Conservation (phyloP, 2,888 invertebrate genomes). For the Cosmopolites sordidus region DNA sequence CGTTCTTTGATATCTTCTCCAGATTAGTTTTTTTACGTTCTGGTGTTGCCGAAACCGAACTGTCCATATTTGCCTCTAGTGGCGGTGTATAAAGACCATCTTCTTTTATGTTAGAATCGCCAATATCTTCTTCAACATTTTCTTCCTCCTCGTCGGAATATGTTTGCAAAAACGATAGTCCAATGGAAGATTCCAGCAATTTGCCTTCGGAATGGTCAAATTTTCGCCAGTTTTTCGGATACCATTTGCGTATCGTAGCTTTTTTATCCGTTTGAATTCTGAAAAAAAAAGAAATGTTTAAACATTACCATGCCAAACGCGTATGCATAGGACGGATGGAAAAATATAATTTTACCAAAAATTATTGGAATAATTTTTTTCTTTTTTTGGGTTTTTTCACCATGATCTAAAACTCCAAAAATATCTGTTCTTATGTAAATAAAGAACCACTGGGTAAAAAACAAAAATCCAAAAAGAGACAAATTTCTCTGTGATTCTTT, state of each 20-base stretch:
- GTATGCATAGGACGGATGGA: no score
- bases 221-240: constrained; percentile 36
- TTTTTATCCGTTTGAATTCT: constrained; percentile 14
- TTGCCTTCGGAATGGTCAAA: constrained; percentile 35
- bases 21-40: neutral
- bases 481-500: no score
- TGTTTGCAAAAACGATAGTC: constrained; percentile 43
- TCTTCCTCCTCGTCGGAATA: constrained; percentile 42
- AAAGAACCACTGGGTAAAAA: no score
- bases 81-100: neutral
- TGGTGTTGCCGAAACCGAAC: neutral
- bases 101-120: neutral
- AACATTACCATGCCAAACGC: no score
- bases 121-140: neutral
- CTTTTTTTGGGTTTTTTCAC: no score
- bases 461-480: no score
- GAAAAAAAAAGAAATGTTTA: neutral
- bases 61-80: neutral
- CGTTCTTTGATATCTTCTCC: neutral
- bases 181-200: constrained; percentile 41
- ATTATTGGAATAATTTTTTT: no score
- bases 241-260: constrained; percentile 37
- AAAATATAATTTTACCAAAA: no score
- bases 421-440: no score
- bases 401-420: no score